phyloP scores from a whole-genome alignment of 2,797 vertebrate genomes.

The Toxotes lorentzi region DNA sequence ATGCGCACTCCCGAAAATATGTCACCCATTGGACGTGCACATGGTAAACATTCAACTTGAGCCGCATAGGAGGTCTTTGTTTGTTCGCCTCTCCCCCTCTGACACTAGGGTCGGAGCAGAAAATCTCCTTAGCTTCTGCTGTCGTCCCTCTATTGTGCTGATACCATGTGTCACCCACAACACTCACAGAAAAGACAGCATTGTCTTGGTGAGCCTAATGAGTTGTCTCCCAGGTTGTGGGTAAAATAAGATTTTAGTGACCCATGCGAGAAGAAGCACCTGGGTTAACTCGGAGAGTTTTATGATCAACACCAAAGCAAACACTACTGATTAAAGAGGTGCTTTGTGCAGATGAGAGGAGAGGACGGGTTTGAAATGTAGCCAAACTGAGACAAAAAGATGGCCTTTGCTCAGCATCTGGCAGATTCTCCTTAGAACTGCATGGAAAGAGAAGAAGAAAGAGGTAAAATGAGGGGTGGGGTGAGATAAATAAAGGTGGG shows the following conservation, averaged over 20 bases:
- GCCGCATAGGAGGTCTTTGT: conserved; percentile 75
- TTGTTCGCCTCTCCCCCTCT: conserved; percentile 24
- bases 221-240: conserved; percentile 20
- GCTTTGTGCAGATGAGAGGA: background rate
- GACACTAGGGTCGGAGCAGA: background rate
- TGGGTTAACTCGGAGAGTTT: conserved; percentile 41
- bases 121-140: conserved; percentile 43
- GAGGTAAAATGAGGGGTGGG: conserved; percentile 45
- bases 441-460: conserved; percentile 27
- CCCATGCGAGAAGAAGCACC: background rate
- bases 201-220: conserved; percentile 32
- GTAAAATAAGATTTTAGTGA: conserved; percentile 39
- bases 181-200: conserved; percentile 24
- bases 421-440: conserved; percentile 30
- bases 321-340: background rate
- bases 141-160: conserved; percentile 63
- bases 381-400: background rate
- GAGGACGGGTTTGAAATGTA: conserved; percentile 12
- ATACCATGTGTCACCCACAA: conserved; percentile 35
- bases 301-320: conserved; percentile 22
- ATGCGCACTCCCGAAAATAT: conserved; percentile 81
- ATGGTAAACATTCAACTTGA: conserved; percentile 73
- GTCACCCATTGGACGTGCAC: conserved; percentile 81
- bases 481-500: conserved; percentile 2
- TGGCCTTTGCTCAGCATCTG: conserved; percentile 47